Conservation (phyloP, 1,140 invertebrate genomes). For the Drosophila lowei region DNA sequence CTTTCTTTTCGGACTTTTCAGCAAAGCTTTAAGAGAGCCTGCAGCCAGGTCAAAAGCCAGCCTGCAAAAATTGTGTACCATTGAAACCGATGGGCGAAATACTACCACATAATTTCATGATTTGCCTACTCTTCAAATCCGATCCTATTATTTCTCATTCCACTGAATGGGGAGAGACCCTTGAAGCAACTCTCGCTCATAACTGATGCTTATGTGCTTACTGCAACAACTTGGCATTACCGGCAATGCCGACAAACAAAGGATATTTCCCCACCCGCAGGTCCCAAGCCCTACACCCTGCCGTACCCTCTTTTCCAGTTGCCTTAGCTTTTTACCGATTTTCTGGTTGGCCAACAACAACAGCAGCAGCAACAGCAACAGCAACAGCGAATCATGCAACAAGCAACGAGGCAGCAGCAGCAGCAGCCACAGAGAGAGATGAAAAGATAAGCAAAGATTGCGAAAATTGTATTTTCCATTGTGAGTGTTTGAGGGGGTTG, state of each 20-base stretch:
- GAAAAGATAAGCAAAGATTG: slow-evolving; percentile 81
- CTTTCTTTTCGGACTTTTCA: too few species aligned
- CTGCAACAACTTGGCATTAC: slow-evolving; percentile 47
- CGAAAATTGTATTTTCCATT: slow-evolving; percentile 79
- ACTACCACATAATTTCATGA: too few species aligned
- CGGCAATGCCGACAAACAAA: slow-evolving; percentile 61
- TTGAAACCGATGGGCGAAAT: neutral
- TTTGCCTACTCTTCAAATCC: too few species aligned
- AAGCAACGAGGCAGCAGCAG: slow-evolving; percentile 18
- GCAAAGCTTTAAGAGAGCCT: too few species aligned
- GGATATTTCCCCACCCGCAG: slow-evolving; percentile 24
- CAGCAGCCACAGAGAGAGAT: slow-evolving; percentile 65
- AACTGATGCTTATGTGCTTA: slow-evolving; percentile 34
- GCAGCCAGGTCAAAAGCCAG: too few species aligned
- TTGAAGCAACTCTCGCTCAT: slow-evolving; percentile 29
- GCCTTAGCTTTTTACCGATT: slow-evolving; percentile 61
- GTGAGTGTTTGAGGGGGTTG: slow-evolving; percentile 28
- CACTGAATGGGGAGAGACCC: neutral
- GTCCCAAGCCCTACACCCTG: slow-evolving; percentile 12
- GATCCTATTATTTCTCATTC: too few species aligned
- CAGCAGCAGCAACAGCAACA: slow-evolving; percentile 14
- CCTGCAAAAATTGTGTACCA: too few species aligned
- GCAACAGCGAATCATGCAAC: slow-evolving; percentile 51
- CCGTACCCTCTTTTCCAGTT: slow-evolving; percentile 29
- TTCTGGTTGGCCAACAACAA: slow-evolving; percentile 54